These are phyloP conservation scores for Erpornis zantholeuca DNA, from an alignment of 2,113 vertebrate genomes.

Conservation along the genomic window DNA sequence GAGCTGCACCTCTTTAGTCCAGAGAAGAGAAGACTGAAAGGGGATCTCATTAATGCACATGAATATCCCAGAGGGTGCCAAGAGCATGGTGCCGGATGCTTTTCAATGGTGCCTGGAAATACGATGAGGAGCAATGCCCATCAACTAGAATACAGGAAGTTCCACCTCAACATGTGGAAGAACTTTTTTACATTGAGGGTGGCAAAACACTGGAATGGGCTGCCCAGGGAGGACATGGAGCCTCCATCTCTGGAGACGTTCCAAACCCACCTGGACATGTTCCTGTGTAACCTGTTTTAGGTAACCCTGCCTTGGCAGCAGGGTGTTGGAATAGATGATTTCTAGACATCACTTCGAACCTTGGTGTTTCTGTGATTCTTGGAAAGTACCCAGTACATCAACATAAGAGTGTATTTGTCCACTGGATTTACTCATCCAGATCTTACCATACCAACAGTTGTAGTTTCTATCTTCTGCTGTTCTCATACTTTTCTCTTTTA, in stretches of 20 bases:
- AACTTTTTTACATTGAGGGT: background rate
- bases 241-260: background rate
- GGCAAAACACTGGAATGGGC: background rate
- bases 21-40: background rate
- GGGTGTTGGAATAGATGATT: background rate
- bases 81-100: background rate
- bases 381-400: background rate
- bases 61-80: background rate
- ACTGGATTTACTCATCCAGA: background rate
- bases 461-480: background rate
- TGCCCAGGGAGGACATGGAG: background rate
- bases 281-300: background rate
- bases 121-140: accelerated
- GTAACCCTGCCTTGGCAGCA: background rate
- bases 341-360: background rate
- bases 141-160: background rate
- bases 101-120: background rate
- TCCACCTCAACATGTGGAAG: background rate
- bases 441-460: background rate
- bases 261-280: background rate
- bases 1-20: background rate
- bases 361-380: background rate
- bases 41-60: background rate
- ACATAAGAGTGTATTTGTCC: background rate
- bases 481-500: background rate